phyloP scores from a whole-genome alignment of 2,888 invertebrate species.

The Sicus ferrugineus region DNA sequence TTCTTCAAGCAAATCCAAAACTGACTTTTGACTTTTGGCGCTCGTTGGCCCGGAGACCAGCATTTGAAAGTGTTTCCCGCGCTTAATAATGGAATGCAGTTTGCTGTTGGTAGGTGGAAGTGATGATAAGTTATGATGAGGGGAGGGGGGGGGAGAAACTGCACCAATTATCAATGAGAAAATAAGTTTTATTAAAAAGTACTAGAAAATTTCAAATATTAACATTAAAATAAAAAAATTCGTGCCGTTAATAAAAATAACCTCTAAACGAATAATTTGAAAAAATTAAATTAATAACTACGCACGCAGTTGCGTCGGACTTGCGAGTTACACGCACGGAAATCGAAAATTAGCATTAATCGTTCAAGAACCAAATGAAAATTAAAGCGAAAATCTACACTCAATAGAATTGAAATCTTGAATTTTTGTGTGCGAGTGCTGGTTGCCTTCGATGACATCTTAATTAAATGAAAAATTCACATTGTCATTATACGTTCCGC shows the following conservation, averaged over 20 bases:
- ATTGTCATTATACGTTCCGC: conserved; percentile 19
- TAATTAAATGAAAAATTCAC: conserved; percentile 15
- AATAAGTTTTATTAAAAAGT: no score
- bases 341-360: background rate
- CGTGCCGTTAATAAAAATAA: no score
- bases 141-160: no score
- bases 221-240: no score
- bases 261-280: no score
- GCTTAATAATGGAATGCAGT: background rate
- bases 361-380: background rate
- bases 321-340: no score
- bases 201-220: no score
- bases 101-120: no score
- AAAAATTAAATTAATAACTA: no score
- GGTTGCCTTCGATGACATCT: conserved; percentile 7
- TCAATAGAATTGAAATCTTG: conserved; percentile 16
- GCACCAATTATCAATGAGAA: no score
- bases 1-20: background rate
- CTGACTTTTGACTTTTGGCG: conserved; percentile 23
- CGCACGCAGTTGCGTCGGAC: no score
- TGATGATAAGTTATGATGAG: no score
- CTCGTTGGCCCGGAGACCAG: background rate
- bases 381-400: background rate
- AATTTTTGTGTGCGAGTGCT: background rate
- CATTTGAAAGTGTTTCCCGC: conserved; percentile 6